These are phyloP conservation scores for Orientallactaga sibirica DNA, from an alignment of 2,797 vertebrate species.

Conservation along the genomic window DNA sequence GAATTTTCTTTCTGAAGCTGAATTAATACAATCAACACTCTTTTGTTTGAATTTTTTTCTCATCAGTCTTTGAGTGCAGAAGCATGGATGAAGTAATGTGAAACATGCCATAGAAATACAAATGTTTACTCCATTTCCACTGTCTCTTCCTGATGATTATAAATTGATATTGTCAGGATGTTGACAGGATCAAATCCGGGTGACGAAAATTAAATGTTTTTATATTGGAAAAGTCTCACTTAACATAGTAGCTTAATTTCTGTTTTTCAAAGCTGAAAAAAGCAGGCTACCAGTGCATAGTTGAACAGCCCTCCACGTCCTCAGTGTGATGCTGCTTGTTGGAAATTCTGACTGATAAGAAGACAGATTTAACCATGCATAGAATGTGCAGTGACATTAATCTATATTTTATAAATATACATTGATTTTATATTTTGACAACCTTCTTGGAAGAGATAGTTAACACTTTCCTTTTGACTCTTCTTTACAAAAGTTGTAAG, in stretches of 20 bases:
- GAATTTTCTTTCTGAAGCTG: conserved; percentile 64
- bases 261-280: conserved; percentile 47
- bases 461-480: conserved; percentile 56
- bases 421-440: conserved; percentile 71
- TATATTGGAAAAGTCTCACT: background rate
- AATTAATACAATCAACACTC: conserved; percentile 47
- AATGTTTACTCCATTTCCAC: background rate
- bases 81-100: background rate
- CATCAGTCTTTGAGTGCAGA: conserved; percentile 39
- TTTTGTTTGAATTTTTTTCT: conserved; percentile 62
- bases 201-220: conserved; percentile 55
- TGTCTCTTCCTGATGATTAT: conserved; percentile 16
- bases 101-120: conserved; percentile 28
- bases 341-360: conserved; percentile 67
- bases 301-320: background rate
- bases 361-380: conserved; percentile 57
- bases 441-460: conserved; percentile 30
- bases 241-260: conserved; percentile 58
- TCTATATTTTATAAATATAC: conserved; percentile 58
- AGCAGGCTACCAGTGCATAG: background rate
- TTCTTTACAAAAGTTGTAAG: conserved; percentile 52
- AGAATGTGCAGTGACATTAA: conserved; percentile 62
- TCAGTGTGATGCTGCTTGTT: conserved; percentile 5
- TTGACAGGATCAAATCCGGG: conserved; percentile 43
- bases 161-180: conserved; percentile 5